Conservation (phyloP, 2,888 invertebrate genomes). For the Camptogramma bilineatum region DNA sequence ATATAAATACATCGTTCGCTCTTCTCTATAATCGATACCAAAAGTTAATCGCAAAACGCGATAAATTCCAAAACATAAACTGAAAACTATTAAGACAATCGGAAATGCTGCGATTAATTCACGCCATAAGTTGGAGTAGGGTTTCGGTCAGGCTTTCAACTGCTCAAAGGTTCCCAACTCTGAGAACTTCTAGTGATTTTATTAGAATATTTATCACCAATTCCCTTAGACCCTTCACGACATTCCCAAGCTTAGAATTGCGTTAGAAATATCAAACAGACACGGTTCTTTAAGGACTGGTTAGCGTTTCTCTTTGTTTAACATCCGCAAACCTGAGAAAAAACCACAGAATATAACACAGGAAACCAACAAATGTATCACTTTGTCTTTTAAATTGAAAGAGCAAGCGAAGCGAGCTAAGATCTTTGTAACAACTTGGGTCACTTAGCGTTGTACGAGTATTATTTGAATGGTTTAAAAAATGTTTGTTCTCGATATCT, state of each 20-base stretch:
- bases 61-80: conserved; percentile 23
- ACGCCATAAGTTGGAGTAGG: conserved; percentile 47
- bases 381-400: neutral
- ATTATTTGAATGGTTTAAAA: too few species aligned
- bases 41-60: neutral
- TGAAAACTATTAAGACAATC: conserved; percentile 42
- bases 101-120: conserved; percentile 52
- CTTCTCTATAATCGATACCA: neutral
- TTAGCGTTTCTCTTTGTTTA: conserved; percentile 35
- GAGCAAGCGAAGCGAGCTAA: too few species aligned
- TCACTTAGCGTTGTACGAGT: too few species aligned
- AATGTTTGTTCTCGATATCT: too few species aligned
- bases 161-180: conserved; percentile 51
- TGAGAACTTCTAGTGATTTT: conserved; percentile 51
- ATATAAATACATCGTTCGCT: neutral
- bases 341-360: conserved; percentile 17
- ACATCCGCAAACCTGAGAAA: conserved; percentile 45
- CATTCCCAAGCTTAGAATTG: conserved; percentile 28
- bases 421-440: too few species aligned
- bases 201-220: conserved; percentile 54
- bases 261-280: conserved; percentile 36
- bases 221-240: conserved; percentile 33
- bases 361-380: neutral
- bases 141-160: conserved; percentile 47
- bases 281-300: conserved; percentile 42